Conservation (phyloP, 2,888 invertebrate genomes). For the Rotaria socialis region DNA sequence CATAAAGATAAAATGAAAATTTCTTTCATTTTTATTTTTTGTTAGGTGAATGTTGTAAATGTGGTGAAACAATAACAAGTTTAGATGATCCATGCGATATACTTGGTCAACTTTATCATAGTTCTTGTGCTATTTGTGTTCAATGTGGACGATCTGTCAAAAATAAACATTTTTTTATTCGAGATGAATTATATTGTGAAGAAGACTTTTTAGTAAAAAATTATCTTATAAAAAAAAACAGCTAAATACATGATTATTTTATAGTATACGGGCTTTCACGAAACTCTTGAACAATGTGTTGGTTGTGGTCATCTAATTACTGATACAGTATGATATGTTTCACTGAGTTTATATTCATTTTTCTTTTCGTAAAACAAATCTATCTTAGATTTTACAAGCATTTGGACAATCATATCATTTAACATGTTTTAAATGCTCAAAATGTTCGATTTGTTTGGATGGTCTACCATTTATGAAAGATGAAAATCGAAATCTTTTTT, state of each 20-base stretch:
- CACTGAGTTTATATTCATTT: neutral
- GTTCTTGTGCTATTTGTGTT: neutral
- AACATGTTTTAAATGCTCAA: slow-evolving; percentile 93
- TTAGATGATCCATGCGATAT: slow-evolving; percentile 32
- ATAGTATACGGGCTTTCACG: slow-evolving; percentile 95
- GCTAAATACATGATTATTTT: slow-evolving; percentile 48
- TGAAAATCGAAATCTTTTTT: slow-evolving; percentile 94
- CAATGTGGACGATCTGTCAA: neutral
- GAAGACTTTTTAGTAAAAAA: slow-evolving; percentile 32
- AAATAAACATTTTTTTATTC: slow-evolving; percentile 6
- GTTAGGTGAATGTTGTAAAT: slow-evolving; percentile 15
- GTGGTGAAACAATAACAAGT: slow-evolving; percentile 13
- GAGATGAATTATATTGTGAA: slow-evolving; percentile 34
- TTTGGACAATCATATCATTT: slow-evolving; percentile 99
- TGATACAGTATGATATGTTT: slow-evolving; percentile 69
- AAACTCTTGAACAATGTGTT: slow-evolving; percentile 95
- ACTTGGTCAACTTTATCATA: slow-evolving; percentile 9
- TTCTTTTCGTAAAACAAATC: too few species aligned
- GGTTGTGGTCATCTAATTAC: slow-evolving; percentile 96
- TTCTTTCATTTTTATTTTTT: neutral
- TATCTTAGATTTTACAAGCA: slow-evolving; percentile 78
- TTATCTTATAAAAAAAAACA: neutral
- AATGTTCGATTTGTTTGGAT: slow-evolving; percentile 93
- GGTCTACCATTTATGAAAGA: slow-evolving; percentile 97
- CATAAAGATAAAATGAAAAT: neutral